phyloP scores from a whole-genome alignment of 2,888 invertebrate species.

The Leptothorax acervorum region DNA sequence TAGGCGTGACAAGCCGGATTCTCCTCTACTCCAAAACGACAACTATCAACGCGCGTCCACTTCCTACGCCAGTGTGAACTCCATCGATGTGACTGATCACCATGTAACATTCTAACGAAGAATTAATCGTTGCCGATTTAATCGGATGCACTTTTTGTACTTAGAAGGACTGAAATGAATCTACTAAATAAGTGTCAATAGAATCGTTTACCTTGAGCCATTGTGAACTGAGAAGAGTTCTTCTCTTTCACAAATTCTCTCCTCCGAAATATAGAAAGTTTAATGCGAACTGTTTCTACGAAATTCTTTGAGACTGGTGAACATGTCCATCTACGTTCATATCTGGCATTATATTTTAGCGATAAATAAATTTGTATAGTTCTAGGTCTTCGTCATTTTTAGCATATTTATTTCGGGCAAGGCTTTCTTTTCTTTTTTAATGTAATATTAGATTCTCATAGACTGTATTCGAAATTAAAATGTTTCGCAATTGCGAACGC shows the following conservation, averaged over 20 bases:
- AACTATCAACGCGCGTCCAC: constrained; percentile 85
- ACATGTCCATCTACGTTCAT: constrained; percentile 57
- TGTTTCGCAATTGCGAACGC: constrained; percentile 15
- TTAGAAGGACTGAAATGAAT: constrained; percentile 41
- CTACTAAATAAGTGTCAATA: constrained; percentile 15
- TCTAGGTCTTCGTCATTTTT: constrained; percentile 57
- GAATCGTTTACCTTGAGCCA: constrained; percentile 1
- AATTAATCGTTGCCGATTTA: constrained; percentile 46
- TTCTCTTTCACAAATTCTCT: background rate
- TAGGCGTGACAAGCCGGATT: constrained; percentile 78
- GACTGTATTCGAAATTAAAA: constrained; percentile 27
- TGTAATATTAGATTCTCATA: constrained; percentile 36
- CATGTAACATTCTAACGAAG: constrained; percentile 60
- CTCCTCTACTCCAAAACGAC: constrained; percentile 83
- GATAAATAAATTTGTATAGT: constrained; percentile 51
- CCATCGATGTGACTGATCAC: constrained; percentile 75
- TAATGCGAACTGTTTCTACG: background rate
- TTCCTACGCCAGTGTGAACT: constrained; percentile 89
- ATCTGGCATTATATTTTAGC: constrained; percentile 53
- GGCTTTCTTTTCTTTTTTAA: constrained; percentile 38
- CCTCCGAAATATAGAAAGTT: constrained; percentile 17
- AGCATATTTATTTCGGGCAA: constrained; percentile 68
- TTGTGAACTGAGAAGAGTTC: background rate
- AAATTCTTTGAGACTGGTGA: constrained; percentile 37
- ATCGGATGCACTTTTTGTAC: constrained; percentile 61